A percentile compares a stretch with the other conserved stretches of the same genome.
phyloP scores from a whole-genome alignment of 2,888 invertebrate genomes.

The Tromatobia lineatoria region DNA sequence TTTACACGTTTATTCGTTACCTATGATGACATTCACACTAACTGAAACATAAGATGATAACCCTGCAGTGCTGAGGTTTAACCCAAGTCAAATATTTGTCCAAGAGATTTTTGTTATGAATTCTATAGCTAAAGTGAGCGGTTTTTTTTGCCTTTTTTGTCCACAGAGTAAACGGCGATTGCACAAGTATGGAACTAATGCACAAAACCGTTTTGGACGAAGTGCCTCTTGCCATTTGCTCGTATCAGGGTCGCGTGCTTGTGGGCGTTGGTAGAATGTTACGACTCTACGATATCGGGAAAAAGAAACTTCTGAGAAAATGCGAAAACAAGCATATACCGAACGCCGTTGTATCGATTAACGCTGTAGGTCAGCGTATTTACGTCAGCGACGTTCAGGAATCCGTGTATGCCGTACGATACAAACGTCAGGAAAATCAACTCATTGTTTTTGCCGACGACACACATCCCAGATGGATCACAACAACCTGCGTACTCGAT shows the following conservation, averaged over 20 bases:
- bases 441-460: constrained; percentile 99
- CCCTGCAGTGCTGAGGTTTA: constrained; percentile 84
- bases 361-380: constrained; percentile 97
- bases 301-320: constrained; percentile 97
- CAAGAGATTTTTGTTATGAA: not conserved
- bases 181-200: constrained; percentile 94
- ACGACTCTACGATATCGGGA: constrained; percentile 98
- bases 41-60: constrained; percentile 81
- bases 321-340: constrained; percentile 99
- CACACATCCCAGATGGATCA: constrained; percentile 98
- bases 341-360: constrained; percentile 96
- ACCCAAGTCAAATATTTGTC: constrained; percentile 2
- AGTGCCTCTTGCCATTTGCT: constrained; percentile 94
- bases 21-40: constrained; percentile 82
- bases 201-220: constrained; percentile 98
- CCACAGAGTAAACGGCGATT: constrained; percentile 88
- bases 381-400: constrained; percentile 99
- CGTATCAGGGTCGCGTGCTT: constrained; percentile 96
- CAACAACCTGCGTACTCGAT: constrained; percentile 96
- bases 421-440: constrained; percentile 98
- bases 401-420: constrained; percentile 97
- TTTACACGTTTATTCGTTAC: constrained; percentile 25
- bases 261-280: constrained; percentile 97
- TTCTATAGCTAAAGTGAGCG: not conserved
- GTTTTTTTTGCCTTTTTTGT: constrained; percentile 66